Evolutionary conservation across 2,888 invertebrate genomes (phyloP).

Genomic region (Selenia dentaria): DNA sequence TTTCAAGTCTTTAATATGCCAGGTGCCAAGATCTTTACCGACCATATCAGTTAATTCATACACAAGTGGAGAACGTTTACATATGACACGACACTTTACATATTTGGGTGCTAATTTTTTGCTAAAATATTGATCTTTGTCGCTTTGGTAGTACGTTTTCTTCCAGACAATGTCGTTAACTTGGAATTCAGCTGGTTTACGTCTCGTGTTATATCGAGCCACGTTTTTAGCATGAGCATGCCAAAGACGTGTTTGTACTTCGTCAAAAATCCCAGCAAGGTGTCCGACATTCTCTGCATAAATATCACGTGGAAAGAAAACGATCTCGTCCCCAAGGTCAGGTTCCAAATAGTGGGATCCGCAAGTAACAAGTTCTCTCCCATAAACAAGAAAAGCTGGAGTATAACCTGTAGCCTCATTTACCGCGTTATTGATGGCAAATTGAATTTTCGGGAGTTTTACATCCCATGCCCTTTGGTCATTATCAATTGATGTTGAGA

Average conservation of each 20-base stretch:
- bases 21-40: neutral
- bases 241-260: neutral
- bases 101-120: neutral
- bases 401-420: neutral
- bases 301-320: neutral
- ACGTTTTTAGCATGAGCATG: neutral
- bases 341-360: neutral
- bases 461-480: conserved; percentile 20
- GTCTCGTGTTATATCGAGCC: neutral
- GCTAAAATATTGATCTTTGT: neutral
- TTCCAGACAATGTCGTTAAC: neutral
- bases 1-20: neutral
- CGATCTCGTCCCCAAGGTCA: neutral
- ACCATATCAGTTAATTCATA: neutral
- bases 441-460: neutral
- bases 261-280: neutral
- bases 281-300: neutral
- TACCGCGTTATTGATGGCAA: neutral
- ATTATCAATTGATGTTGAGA: conserved; percentile 12
- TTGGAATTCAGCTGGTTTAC: neutral
- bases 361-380: neutral
- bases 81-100: neutral
- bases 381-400: neutral
- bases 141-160: neutral
- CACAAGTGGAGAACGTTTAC: neutral